Evolutionary conservation across 2,888 invertebrate species (phyloP).

Genomic region (Papilio elwesi): DNA sequence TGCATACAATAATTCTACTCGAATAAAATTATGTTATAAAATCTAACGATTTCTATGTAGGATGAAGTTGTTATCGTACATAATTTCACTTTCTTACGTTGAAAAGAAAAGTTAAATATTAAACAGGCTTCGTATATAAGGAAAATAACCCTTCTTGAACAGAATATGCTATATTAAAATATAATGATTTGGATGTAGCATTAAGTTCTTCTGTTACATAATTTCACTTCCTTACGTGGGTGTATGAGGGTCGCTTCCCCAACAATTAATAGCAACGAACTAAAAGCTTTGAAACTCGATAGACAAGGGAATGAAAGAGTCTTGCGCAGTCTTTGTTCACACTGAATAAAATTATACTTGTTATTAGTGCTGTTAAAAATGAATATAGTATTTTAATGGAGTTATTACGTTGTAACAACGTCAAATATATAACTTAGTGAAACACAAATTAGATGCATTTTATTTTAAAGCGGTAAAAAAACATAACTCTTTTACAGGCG

Average conservation of each 20-base stretch:
- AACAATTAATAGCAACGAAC: constrained; percentile 35
- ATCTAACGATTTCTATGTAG: too few species aligned
- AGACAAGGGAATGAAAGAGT: constrained; percentile 37
- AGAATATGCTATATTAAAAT: constrained; percentile 14
- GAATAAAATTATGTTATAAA: too few species aligned
- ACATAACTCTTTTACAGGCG: too few species aligned
- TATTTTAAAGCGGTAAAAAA: too few species aligned
- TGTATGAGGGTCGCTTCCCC: constrained; percentile 30
- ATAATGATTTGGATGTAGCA: not conserved
- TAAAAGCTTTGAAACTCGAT: constrained; percentile 40
- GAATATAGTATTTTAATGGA: constrained; percentile 20
- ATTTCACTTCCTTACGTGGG: constrained; percentile 24
- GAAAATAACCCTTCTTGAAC: not conserved
- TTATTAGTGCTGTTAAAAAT: constrained; percentile 11
- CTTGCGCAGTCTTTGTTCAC: constrained; percentile 34
- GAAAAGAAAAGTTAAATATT: not conserved
- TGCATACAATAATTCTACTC: too few species aligned
- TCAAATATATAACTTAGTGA: not conserved
- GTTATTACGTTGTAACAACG: constrained; percentile 9
- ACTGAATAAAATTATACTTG: constrained; percentile 19
- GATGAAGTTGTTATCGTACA: too few species aligned
- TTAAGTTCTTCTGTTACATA: constrained; percentile 8
- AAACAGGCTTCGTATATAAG: not conserved
- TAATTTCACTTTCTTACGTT: not conserved
- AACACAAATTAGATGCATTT: not conserved